phyloP scores from a whole-genome alignment of 1,140 invertebrate species.

The Gerris buenoi region DNA sequence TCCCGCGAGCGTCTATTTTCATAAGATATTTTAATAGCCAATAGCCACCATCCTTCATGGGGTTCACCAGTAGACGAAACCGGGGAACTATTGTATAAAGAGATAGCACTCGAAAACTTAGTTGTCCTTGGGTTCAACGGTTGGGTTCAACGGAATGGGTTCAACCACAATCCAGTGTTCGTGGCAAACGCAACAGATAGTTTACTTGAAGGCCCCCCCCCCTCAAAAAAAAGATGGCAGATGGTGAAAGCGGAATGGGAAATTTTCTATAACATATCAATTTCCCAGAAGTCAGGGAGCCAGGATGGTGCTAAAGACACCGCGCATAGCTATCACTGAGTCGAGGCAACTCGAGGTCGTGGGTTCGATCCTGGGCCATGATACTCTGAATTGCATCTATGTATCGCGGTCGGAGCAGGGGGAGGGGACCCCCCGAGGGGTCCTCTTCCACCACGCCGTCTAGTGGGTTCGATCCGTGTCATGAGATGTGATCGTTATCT shows the following conservation, averaged over 20 bases:
- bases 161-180: not conserved
- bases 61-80: not conserved
- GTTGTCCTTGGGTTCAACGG: not conserved
- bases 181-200: not conserved
- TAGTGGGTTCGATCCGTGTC: too few relatives aligned
- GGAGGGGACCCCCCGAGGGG: too few relatives aligned
- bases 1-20: not conserved
- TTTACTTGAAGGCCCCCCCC: not conserved
- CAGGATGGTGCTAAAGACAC: too few relatives aligned
- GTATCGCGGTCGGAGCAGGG: too few relatives aligned
- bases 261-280: not conserved
- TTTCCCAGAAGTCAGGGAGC: too few relatives aligned
- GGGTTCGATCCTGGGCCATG: too few relatives aligned
- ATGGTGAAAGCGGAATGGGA: not conserved
- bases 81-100: not conserved
- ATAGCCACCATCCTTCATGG: not conserved
- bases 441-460: too few relatives aligned
- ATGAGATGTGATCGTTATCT: too few relatives aligned
- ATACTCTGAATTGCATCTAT: too few relatives aligned
- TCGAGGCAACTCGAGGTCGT: too few relatives aligned
- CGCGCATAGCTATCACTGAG: too few relatives aligned
- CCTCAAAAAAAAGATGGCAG: not conserved
- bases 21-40: not conserved
- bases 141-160: not conserved
- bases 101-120: not conserved